Evolutionary conservation across 2,113 vertebrate genomes (phyloP).

Genomic region (Colaptes auratus): DNA sequence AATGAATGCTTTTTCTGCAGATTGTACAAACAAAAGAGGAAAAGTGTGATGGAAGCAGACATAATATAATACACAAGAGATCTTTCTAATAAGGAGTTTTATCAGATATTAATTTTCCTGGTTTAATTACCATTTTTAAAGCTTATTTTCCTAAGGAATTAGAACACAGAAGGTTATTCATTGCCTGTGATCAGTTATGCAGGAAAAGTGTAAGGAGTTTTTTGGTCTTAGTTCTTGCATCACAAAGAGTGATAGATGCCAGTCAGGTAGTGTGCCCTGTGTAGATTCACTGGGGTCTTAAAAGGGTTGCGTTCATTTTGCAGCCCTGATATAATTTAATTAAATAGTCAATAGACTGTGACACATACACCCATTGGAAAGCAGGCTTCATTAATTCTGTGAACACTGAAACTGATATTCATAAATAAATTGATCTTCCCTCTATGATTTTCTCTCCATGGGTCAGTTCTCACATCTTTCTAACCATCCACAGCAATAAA

Average conservation of each 20-base stretch:
- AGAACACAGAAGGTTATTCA: background rate
- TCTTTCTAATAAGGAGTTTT: background rate
- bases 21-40: background rate
- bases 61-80: background rate
- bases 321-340: background rate
- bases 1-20: background rate
- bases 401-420: background rate
- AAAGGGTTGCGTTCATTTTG: background rate
- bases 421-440: background rate
- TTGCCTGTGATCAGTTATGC: background rate
- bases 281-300: background rate
- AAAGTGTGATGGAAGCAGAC: background rate
- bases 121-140: background rate
- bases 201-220: background rate
- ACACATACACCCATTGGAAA: background rate
- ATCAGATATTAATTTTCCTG: background rate
- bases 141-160: background rate
- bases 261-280: background rate
- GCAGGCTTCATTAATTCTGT: background rate
- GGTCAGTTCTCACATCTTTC: background rate
- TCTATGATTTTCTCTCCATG: background rate
- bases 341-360: background rate
- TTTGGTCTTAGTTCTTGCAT: background rate
- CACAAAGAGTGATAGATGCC: background rate
- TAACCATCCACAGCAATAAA: background rate